Evolutionary conservation across 2,113 vertebrate species (phyloP).

Genomic region (Paramisgurnus dabryanus): DNA sequence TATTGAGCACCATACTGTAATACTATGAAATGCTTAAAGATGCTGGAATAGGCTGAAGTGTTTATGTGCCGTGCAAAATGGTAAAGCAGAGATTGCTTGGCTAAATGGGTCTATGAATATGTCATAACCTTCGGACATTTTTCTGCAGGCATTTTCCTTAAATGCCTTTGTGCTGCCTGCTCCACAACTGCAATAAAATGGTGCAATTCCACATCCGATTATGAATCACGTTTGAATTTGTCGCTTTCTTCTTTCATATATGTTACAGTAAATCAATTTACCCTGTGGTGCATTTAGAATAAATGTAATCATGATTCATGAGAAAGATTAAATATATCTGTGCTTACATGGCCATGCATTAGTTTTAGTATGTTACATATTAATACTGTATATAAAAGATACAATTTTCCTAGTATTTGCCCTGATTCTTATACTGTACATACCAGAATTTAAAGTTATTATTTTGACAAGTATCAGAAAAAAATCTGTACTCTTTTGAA

Average conservation of each 20-base stretch:
- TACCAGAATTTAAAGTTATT: neutral
- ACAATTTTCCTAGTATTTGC: neutral
- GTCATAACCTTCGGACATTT: conserved; percentile 20
- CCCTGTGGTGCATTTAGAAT: neutral
- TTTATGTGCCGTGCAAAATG: conserved; percentile 41
- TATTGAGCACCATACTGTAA: conserved; percentile 15
- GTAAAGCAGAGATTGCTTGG: conserved; percentile 31
- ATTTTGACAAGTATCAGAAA: neutral
- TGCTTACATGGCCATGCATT: neutral
- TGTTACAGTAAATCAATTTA: neutral
- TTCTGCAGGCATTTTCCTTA: conserved; percentile 37
- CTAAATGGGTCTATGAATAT: conserved; percentile 44
- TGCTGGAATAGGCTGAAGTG: conserved; percentile 20
- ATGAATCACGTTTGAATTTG: conserved; percentile 49
- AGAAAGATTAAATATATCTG: neutral
- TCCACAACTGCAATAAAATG: conserved; percentile 48
- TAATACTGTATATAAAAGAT: neutral
- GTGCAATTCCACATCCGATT: conserved; percentile 32
- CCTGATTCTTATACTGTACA: neutral
- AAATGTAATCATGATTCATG: neutral
- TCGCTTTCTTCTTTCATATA: conserved; percentile 14
- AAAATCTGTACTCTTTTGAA: no score
- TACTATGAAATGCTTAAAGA: conserved; percentile 2
- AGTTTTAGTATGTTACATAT: neutral
- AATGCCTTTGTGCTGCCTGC: conserved; percentile 26